Evolutionary conservation across 37 sponge, comb jelly and placozoan genomes (phyloP).

Genomic region (Oopsacas minuta): DNA sequence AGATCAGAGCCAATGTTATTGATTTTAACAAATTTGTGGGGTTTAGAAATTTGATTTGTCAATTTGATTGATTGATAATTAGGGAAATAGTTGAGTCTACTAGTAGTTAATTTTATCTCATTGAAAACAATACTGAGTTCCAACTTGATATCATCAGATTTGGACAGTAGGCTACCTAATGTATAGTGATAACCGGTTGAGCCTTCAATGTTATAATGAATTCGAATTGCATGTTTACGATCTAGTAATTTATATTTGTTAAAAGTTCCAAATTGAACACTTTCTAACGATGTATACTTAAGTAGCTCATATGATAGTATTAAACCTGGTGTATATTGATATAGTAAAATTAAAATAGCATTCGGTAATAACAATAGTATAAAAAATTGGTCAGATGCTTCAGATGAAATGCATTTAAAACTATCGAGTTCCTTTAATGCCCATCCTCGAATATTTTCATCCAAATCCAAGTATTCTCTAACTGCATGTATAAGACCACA

Average conservation of each 20-base stretch:
- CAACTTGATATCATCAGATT: not conserved
- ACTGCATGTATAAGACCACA: not conserved
- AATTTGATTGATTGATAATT: not conserved
- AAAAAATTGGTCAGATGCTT: not conserved
- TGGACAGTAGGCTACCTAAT: not conserved
- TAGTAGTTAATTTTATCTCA: not conserved
- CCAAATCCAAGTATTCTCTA: not conserved
- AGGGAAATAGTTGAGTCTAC: not conserved
- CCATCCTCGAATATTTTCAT: not conserved
- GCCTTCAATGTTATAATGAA: not conserved
- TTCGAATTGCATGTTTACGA: not conserved
- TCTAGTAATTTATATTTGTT: constrained; percentile 8
- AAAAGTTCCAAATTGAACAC: not conserved
- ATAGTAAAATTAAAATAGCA: not conserved
- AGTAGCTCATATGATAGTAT: not conserved
- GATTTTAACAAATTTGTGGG: not conserved
- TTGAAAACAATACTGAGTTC: not conserved
- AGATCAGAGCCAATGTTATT: not conserved
- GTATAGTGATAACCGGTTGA: not conserved
- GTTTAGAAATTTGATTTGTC: not conserved
- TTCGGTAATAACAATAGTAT: not conserved
- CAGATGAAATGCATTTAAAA: constrained; percentile 1
- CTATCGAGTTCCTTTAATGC: not conserved
- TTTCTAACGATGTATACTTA: not conserved
- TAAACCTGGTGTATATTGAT: not conserved